A percentile compares a stretch with the other conserved stretches of the same genome.
Conservation (phyloP, 2,888 invertebrate species). For the Gymnoscelis rufifasciata region DNA sequence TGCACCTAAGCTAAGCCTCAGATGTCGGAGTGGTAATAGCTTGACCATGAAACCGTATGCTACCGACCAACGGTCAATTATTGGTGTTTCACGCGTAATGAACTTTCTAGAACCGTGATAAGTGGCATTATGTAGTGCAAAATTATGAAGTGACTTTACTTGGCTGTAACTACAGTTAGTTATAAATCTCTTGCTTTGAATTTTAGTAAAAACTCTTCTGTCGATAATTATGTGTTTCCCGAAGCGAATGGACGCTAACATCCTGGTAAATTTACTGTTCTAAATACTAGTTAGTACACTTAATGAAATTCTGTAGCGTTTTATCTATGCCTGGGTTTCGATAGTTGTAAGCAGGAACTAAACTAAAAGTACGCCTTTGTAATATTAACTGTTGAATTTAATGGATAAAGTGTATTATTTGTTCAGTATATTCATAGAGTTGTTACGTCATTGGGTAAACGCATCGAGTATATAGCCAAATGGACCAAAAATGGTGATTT, state of each 20-base stretch:
- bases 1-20: too few relatives aligned
- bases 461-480: too few relatives aligned
- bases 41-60: not conserved
- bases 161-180: constrained; percentile 18
- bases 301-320: constrained; percentile 32
- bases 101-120: constrained; percentile 5
- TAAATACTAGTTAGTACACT: constrained; percentile 43
- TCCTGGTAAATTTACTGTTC: constrained; percentile 38
- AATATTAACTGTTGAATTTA: constrained; percentile 23
- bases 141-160: constrained; percentile 18
- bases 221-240: constrained; percentile 20
- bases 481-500: too few relatives aligned
- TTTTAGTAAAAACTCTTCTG: constrained; percentile 12
- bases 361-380: constrained; percentile 21
- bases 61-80: constrained; percentile 2
- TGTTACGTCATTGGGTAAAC: constrained; percentile 4
- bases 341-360: constrained; percentile 13
- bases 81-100: not conserved
- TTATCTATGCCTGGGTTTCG: constrained; percentile 12
- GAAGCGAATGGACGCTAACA: constrained; percentile 49
- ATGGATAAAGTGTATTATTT: constrained; percentile 12
- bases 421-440: constrained; percentile 7
- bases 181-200: constrained; percentile 11
- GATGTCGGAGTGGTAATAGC: too few relatives aligned
- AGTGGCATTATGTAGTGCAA: constrained; percentile 11